phyloP scores from a whole-genome alignment of 2,888 invertebrate species.

The Tortricodes alternella region DNA sequence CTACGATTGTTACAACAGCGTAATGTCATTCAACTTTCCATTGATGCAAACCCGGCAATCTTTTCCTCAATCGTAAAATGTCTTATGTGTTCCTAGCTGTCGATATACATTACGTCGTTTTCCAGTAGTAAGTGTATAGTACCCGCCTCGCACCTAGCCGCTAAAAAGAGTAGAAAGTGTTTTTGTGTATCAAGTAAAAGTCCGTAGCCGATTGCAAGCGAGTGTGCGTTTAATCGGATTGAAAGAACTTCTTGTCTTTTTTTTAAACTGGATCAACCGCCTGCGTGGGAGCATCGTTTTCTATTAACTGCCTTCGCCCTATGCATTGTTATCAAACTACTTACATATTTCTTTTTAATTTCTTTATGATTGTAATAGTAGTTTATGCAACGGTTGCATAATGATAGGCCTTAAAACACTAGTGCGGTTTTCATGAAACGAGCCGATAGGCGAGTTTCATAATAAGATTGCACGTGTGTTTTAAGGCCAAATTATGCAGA shows the following conservation, averaged over 20 bases:
- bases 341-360: too few species aligned
- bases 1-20: background rate
- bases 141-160: background rate
- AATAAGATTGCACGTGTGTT: too few species aligned
- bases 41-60: slow-evolving; percentile 3
- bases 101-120: background rate
- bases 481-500: too few species aligned
- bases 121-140: background rate
- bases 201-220: background rate
- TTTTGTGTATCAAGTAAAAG: slow-evolving; percentile 24
- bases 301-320: too few species aligned
- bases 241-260: background rate
- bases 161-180: slow-evolving; percentile 26
- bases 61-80: background rate
- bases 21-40: slow-evolving; percentile 16
- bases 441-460: too few species aligned
- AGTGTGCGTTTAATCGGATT: background rate
- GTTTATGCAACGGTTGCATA: too few species aligned
- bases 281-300: too few species aligned
- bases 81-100: background rate
- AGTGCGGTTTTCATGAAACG: too few species aligned
- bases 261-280: background rate
- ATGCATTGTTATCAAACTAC: too few species aligned
- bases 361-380: too few species aligned
- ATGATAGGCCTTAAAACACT: too few species aligned